phyloP scores from a whole-genome alignment of 2,888 invertebrate genomes.

The Drosophila birchii region DNA sequence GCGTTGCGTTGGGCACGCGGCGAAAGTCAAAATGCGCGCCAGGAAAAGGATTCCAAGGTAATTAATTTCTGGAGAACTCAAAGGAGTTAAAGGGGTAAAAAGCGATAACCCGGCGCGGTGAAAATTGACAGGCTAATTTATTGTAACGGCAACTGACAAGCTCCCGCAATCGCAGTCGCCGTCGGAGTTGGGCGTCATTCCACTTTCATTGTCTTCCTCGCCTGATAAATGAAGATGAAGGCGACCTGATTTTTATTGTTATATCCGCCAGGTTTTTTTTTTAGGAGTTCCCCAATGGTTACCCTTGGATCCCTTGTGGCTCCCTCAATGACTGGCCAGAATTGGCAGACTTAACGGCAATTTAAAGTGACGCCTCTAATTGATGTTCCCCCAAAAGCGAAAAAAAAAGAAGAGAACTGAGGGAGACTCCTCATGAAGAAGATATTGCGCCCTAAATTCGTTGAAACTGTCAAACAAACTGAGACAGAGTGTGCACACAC shows the following conservation, averaged over 20 bases:
- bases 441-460: conserved; percentile 29
- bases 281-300: conserved; percentile 19
- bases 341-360: conserved; percentile 73
- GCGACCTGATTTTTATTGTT: conserved; percentile 66
- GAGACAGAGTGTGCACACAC: conserved; percentile 40
- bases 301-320: not conserved
- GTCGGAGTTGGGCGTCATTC: conserved; percentile 7
- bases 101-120: conserved; percentile 33
- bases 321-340: conserved; percentile 59
- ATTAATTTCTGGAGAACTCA: conserved; percentile 60
- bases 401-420: not conserved
- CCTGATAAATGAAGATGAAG: conserved; percentile 66
- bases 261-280: conserved; percentile 30
- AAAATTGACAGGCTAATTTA: conserved; percentile 71
- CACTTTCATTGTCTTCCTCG: conserved; percentile 62
- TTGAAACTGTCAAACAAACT: conserved; percentile 41
- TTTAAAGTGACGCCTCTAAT: conserved; percentile 58
- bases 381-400: conserved; percentile 25
- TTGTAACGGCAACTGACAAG: conserved; percentile 77
- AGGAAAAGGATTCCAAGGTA: conserved; percentile 47
- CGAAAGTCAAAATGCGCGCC: conserved; percentile 57
- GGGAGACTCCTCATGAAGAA: conserved; percentile 14
- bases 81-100: conserved; percentile 32
- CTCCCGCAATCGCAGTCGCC: conserved; percentile 24
- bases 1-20: conserved; percentile 46